A percentile compares a stretch with the other conserved stretches of the same genome.
Evolutionary conservation across 2,113 vertebrate species (phyloP).

Genomic region (Brienomyrus longianalis): DNA sequence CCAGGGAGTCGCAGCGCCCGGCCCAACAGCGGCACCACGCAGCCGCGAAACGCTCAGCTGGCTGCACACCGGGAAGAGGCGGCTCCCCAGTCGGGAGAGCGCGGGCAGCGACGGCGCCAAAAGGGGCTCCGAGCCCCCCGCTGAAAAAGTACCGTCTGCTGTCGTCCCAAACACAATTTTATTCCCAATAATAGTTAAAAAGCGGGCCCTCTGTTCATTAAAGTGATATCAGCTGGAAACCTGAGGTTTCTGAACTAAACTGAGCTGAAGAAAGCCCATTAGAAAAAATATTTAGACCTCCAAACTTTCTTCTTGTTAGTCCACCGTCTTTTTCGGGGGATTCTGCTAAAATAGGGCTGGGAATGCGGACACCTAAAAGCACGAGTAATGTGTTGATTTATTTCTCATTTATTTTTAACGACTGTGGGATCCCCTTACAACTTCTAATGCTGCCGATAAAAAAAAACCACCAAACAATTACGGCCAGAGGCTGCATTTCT

Average conservation of each 20-base stretch:
- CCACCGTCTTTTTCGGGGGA: neutral
- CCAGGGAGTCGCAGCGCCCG: neutral
- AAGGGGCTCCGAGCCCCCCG: neutral
- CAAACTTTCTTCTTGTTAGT: neutral
- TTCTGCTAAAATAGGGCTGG: neutral
- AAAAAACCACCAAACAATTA: neutral
- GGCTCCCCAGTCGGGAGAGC: neutral
- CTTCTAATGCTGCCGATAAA: neutral
- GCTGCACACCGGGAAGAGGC: neutral
- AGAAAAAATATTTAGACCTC: neutral
- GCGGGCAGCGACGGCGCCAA: neutral
- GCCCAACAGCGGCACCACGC: conserved; percentile 5
- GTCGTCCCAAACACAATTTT: neutral
- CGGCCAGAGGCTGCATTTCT: neutral
- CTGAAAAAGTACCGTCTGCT: neutral
- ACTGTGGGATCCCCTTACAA: neutral
- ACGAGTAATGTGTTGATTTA: neutral
- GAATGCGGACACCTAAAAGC: neutral
- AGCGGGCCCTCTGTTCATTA: neutral
- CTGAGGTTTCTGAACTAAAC: neutral
- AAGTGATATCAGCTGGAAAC: neutral
- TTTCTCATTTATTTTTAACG: neutral
- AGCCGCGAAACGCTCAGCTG: neutral
- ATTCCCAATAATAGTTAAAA: neutral
- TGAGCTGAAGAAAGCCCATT: neutral